These are phyloP conservation scores for Adelphocoris suturalis DNA, from an alignment of 2,888 invertebrate species.

Conservation along the genomic window DNA sequence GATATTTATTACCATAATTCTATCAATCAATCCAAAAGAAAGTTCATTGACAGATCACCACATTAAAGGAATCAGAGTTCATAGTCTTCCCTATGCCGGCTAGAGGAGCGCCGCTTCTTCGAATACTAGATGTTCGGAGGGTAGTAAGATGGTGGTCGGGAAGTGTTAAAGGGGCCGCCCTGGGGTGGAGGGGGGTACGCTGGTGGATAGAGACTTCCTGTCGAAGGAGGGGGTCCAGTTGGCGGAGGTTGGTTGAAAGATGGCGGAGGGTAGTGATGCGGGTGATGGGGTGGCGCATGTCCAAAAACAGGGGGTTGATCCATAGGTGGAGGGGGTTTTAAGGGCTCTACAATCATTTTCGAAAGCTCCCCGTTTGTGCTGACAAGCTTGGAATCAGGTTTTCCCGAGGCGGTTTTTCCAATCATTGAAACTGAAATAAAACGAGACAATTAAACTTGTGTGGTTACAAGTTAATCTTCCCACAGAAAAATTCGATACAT, in stretches of 20 bases:
- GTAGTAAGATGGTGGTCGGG: slow-evolving; percentile 41
- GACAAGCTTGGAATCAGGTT: slow-evolving; percentile 29
- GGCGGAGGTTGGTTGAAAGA: slow-evolving; percentile 37
- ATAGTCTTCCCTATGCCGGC: slow-evolving; percentile 40
- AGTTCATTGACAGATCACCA: no score
- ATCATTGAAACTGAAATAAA: slow-evolving; percentile 59
- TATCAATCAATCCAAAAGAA: no score
- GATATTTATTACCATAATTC: no score
- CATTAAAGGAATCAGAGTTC: neutral
- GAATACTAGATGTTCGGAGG: slow-evolving; percentile 53
- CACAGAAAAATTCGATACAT: no score
- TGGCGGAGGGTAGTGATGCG: slow-evolving; percentile 59
- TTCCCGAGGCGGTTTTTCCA: slow-evolving; percentile 12
- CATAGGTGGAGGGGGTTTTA: slow-evolving; percentile 59
- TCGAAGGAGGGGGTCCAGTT: slow-evolving; percentile 56
- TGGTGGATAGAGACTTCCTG: slow-evolving; percentile 60
- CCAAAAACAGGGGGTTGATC: slow-evolving; percentile 59
- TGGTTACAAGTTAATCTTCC: no score
- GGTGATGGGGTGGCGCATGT: slow-evolving; percentile 68
- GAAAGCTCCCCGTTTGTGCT: slow-evolving; percentile 48
- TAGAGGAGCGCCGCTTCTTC: slow-evolving; percentile 37
- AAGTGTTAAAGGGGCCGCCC: neutral
- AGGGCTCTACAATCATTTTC: slow-evolving; percentile 48
- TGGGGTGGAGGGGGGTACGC: slow-evolving; percentile 65
- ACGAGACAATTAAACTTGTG: neutral